These are phyloP conservation scores for Pelecanus crispus DNA, from an alignment of 2,113 vertebrate genomes.

Conservation along the genomic window DNA sequence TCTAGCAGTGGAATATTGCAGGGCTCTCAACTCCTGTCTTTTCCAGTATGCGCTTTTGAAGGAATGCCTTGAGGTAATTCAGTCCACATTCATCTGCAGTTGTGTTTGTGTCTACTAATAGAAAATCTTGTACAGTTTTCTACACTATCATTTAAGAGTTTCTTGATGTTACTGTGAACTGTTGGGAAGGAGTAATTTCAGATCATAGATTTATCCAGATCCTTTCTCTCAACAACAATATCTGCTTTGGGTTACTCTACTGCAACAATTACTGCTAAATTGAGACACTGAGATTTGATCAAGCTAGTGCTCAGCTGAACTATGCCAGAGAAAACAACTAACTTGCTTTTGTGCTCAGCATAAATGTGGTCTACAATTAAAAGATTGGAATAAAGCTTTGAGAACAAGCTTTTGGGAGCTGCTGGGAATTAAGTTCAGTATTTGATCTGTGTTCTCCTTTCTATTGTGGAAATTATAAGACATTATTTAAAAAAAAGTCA, in stretches of 20 bases:
- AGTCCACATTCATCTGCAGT: neutral
- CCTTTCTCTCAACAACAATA: neutral
- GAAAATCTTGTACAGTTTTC: neutral
- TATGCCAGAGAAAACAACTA: neutral
- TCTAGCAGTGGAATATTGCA: neutral
- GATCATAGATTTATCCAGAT: neutral
- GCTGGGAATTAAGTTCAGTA: neutral
- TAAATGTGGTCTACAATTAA: neutral
- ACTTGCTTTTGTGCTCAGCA: neutral
- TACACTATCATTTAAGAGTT: neutral
- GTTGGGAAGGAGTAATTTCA: neutral
- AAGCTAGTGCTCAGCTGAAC: neutral
- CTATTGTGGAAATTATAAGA: neutral
- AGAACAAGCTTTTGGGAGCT: neutral
- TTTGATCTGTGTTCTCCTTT: neutral
- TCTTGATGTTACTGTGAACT: neutral
- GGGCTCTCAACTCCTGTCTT: neutral
- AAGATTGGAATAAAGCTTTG: neutral
- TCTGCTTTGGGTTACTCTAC: neutral
- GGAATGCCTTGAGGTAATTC: neutral
- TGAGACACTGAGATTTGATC: neutral
- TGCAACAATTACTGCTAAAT: neutral
- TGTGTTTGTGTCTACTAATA: neutral
- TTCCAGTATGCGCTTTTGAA: neutral
- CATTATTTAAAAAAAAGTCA: neutral